phyloP scores from a whole-genome alignment of 2,888 invertebrate species.

The Cantharis rufa region DNA sequence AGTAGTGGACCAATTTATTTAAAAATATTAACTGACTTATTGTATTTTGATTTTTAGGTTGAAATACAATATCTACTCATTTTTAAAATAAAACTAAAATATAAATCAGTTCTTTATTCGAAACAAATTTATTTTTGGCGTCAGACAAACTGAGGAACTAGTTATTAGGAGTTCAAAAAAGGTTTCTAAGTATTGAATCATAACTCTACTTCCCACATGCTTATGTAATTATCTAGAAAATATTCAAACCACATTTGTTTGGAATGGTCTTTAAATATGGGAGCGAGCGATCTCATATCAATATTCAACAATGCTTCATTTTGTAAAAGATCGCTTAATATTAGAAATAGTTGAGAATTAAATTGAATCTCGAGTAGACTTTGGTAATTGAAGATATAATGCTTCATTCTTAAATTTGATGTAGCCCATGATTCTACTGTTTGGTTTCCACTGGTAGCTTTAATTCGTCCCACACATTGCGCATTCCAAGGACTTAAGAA shows the following conservation, averaged over 20 bases:
- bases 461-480: constrained; percentile 76
- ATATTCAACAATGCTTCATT: constrained; percentile 85
- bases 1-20: constrained; percentile 35
- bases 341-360: constrained; percentile 71
- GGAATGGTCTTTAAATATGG: constrained; percentile 74
- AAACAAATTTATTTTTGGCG: background rate
- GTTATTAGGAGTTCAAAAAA: too few relatives aligned
- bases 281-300: constrained; percentile 77
- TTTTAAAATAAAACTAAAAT: background rate
- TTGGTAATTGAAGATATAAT: constrained; percentile 81
- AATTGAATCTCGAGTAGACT: constrained; percentile 81
- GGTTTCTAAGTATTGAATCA: constrained; percentile 53
- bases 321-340: constrained; percentile 72
- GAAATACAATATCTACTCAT: background rate
- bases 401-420: constrained; percentile 70
- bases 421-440: constrained; percentile 79
- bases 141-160: too few relatives aligned
- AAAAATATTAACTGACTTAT: constrained; percentile 8
- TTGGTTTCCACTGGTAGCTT: constrained; percentile 79
- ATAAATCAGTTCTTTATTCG: background rate
- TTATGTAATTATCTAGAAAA: constrained; percentile 86
- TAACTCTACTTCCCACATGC: constrained; percentile 89
- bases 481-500: constrained; percentile 86
- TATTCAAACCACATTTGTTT: constrained; percentile 85
- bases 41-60: background rate